Evolutionary conservation across 2,113 vertebrate species (phyloP).

Genomic region (Seriola rivoliana): DNA sequence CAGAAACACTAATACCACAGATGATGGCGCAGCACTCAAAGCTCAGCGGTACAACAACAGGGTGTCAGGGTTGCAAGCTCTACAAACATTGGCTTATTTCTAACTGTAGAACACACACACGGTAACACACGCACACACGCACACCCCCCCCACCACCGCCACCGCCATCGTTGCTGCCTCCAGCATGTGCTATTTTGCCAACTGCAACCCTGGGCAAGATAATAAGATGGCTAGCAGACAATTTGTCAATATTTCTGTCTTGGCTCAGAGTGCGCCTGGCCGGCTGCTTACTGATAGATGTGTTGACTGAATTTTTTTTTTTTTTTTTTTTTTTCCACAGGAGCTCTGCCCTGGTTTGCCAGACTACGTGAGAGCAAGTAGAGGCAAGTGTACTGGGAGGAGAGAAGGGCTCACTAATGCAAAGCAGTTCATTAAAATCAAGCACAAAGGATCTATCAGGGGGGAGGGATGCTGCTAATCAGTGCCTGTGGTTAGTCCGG

Average conservation of each 20-base stretch:
- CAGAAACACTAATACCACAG: slow-evolving; percentile 58
- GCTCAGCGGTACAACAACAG: slow-evolving; percentile 61
- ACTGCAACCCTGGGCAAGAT: slow-evolving; percentile 72
- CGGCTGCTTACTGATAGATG: slow-evolving; percentile 80
- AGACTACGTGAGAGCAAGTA: slow-evolving; percentile 66
- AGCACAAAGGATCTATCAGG: slow-evolving; percentile 68
- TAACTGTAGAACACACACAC: slow-evolving; percentile 51
- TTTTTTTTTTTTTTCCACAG: slow-evolving; percentile 29
- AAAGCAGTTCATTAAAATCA: slow-evolving; percentile 79
- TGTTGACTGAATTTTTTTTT: slow-evolving; percentile 74
- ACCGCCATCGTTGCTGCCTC: slow-evolving; percentile 47
- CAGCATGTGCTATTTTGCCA: slow-evolving; percentile 75
- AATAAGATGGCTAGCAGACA: slow-evolving; percentile 78
- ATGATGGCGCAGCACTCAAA: slow-evolving; percentile 57
- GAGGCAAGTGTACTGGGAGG: slow-evolving; percentile 64
- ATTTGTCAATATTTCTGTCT: slow-evolving; percentile 84
- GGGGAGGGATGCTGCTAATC: slow-evolving; percentile 70
- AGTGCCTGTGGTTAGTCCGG: slow-evolving; percentile 65
- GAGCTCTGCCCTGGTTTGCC: slow-evolving; percentile 58
- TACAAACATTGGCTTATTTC: slow-evolving; percentile 65
- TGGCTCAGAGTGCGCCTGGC: slow-evolving; percentile 77
- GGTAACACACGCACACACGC: slow-evolving; percentile 19
- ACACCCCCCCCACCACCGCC: neutral
- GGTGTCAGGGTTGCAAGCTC: slow-evolving; percentile 48
- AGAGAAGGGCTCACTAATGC: slow-evolving; percentile 65